Base-by-base conservation (phyloP, 1,140 invertebrate species). In the Cyclargus thomasi region DNA sequence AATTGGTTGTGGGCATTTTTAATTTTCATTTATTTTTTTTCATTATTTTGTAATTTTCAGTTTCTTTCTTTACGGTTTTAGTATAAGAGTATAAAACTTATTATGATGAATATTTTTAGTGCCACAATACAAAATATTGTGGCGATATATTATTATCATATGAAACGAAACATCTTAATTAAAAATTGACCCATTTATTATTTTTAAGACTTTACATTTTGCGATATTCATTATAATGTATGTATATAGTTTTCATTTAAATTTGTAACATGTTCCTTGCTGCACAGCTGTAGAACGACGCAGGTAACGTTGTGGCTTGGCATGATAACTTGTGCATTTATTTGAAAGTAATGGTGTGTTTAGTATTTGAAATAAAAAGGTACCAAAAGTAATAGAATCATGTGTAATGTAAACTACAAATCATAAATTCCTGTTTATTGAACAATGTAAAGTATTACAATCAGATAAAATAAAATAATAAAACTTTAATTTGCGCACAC, bases 1-100 rank as follows among this genome's bases (percentile, higher is more conserved):
- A 70, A 7, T 72, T 36, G 47, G 21, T 66, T 66, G 16, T 18
- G 21, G 53, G n/a, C 29, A 23, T 53, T 29, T 47, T 16, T 47
- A 0, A 47, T 47, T 47, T 47, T 16, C 10, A 16, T 47, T 47
- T 47, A 0, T 47, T 47, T 14, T 47, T 3, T 2, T 47, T 14
- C 39, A 47, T 47, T 1, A n/a, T 47, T 1, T 39, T 39, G 36
- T 47, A 8, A 29, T 29, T 29, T n/a, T 29, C 29, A 29, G 29
- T 29, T 29, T 29, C 4, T 6, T 2, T 7, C 29, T 7, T 29
- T 29, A 29, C n/a, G n/a, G n/a, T 29, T 29, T 29, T 29, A 29
- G 5, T 29, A 29, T 29, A 29, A 29, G 29, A 0, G 29, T 29
- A 29, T 7, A 29, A 29, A 29, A 29, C 29, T 29, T 29, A 29